Base-by-base conservation (phyloP, 2,888 invertebrate species). In the Eristalinus aeneus region DNA sequence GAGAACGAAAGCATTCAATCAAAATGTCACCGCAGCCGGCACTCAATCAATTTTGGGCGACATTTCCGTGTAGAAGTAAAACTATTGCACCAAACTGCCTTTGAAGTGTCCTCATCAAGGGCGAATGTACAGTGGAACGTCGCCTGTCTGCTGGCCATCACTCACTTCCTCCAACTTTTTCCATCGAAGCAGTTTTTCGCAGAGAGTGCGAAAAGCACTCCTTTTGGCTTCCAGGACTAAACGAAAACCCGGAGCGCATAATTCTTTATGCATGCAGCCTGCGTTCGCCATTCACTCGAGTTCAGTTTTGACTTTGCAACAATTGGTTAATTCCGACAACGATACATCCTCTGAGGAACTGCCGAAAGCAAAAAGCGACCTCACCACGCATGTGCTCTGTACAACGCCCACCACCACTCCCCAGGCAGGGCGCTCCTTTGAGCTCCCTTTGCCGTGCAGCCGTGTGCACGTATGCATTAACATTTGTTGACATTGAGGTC, bases 151-250 rank as follows among this genome's bases (percentile, higher is more conserved):
- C 27, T 16, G 46, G 6, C 16, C 6, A n/a, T 16, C 16, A 46
- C 46, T 46, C 16, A 46, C 16, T 46, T 46, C 46, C 46, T 6
- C 16, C 16, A 16, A n/a, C 16, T 39, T 60, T 22, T 67, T 23
- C 23, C 27, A 39, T 8, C 54, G 3, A 34, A 67, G 67, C 75
- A 60, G 67, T 68, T 75, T 53, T 54, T 46, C 46, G n/a, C 46
- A 46, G 2, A 5, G 46, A 16, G 16, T 8, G 46, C 0, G 46
- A 46, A 16, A 16, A 46, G 46, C n/a, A n/a, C n/a, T n/a, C n/a
- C n/a, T 6, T 16, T 12, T 5, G 4, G 39, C 16, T 16, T 0
- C n/a, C 46, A 46, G 16, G 46, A 16, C 16, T 46, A 46, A 16
- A 16, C 16, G 1, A 46, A 46, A 46, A 46, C 8, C 46, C 16